Conservation (phyloP, 2,113 vertebrate species). For the Passer montanus region DNA sequence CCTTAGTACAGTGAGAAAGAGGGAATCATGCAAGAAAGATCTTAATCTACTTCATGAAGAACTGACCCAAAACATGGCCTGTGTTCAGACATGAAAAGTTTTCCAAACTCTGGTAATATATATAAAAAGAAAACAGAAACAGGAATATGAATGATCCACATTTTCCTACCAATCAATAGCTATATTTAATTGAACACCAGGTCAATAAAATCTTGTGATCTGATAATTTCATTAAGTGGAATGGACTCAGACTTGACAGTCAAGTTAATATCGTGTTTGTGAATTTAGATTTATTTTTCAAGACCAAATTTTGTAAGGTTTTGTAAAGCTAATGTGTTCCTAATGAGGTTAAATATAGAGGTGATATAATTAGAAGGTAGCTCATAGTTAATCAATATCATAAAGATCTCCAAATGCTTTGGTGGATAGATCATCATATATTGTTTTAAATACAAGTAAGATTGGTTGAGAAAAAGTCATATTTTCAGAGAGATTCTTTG, state of each 20-base stretch:
- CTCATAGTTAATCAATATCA: background rate
- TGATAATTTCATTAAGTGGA: background rate
- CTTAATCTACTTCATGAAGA: background rate
- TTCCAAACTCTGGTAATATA: background rate
- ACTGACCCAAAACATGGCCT: background rate
- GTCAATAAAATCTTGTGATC: background rate
- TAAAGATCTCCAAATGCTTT: background rate
- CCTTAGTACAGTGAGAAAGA: background rate
- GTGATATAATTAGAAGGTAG: background rate
- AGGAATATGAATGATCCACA: background rate
- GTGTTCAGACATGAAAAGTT: background rate
- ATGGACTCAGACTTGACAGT: background rate
- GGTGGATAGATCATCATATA: background rate
- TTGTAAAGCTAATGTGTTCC: background rate
- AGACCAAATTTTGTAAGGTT: background rate
- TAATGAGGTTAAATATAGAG: background rate
- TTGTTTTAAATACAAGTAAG: background rate
- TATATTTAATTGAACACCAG: background rate
- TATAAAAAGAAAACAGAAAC: background rate
- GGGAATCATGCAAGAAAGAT: background rate
- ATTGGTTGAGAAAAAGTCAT: background rate
- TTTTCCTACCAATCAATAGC: background rate
- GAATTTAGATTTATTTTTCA: background rate
- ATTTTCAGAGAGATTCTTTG: background rate
- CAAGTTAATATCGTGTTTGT: background rate